Evolutionary conservation across 1,140 invertebrate species (phyloP), one percentile per base, ranked within the genome.

Genomic region (Drosophila parvula): DNA sequence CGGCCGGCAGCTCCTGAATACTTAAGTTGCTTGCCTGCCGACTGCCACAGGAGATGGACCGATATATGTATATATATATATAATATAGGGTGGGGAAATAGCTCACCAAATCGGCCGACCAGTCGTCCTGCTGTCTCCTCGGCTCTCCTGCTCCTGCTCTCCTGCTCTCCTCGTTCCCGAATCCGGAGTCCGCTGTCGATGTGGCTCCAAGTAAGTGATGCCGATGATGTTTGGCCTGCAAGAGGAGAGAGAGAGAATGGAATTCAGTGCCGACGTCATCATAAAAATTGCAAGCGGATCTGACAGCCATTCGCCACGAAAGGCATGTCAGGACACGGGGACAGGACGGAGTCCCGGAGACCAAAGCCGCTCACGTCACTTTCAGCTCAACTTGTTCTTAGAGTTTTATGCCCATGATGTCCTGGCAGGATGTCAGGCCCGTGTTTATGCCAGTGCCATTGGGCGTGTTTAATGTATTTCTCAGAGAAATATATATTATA

Each of bases 151-250:
- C 4, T 7, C n/a, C n/a, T n/a, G n/a, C n/a, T n/a, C 22, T 22
- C 22, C 32, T 27, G 14, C 4, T 7, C n/a, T n/a, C 16, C 41
- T 11, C 11, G 11, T 11, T 12, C 41, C 18, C 8, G 28, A 18
- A 28, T 47, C 55, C 55, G 0, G n/a, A 43, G 22, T 62, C 27
- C n/a, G n/a, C 57, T 34, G 16, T 40, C 62, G 9, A 36, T 59
- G 68, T 74, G 27, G 81, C 48, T 53, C 60, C 45, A 63, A 64
- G 61, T 45, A 38, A 48, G 65, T 68, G 47, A 79, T 64, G 57
- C 74, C 69, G 75, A 85, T 22, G 64, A 67, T 67, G 55, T 63
- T 58, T 64, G 28, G 48, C 48, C 82, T 86, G 78, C 57, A 78
- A 81, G 32, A n/a, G n/a, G n/a, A n/a, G 14, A 38, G 18, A 51